Percentiles rank a stretch among this genome's conserved stretches.
phyloP scores from a whole-genome alignment of 2,888 invertebrate species.

The Phorcus lineatus region DNA sequence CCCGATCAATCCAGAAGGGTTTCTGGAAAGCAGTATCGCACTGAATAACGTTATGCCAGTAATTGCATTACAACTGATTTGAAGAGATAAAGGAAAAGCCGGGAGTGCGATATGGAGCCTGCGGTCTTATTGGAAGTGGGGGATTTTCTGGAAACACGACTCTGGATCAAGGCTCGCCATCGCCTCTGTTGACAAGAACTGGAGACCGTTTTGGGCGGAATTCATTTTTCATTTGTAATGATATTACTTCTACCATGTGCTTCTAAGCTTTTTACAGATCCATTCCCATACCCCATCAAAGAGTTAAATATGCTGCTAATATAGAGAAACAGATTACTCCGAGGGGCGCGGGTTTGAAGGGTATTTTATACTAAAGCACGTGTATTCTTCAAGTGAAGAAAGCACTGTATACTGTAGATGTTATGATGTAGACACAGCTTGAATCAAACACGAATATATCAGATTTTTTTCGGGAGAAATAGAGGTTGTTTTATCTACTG shows the following conservation, averaged over 20 bases:
- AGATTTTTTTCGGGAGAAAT: too few relatives aligned
- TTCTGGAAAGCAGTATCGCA: slow-evolving; percentile 5
- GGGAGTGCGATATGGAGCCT: background rate
- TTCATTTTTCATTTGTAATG: slow-evolving; percentile 2
- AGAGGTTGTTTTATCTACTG: too few relatives aligned
- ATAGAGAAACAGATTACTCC: background rate
- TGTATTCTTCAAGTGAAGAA: too few relatives aligned
- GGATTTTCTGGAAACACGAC: slow-evolving; percentile 3
- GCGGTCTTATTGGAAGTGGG: background rate
- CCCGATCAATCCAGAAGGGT: background rate
- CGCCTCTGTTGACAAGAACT: background rate
- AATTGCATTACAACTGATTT: slow-evolving; percentile 27
- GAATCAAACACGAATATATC: too few relatives aligned
- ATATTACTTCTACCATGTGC: background rate
- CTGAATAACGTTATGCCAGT: slow-evolving; percentile 22
- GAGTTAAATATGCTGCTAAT: background rate
- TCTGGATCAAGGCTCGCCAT: background rate
- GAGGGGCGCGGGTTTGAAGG: too few relatives aligned
- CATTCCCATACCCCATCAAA: background rate
- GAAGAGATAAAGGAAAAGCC: slow-evolving; percentile 11
- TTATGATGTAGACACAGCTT: too few relatives aligned
- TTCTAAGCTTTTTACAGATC: background rate
- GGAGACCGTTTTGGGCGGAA: background rate
- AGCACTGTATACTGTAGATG: too few relatives aligned
- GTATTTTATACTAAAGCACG: too few relatives aligned